Base-by-base conservation (phyloP, 2,888 invertebrate species). In the Brachyptera risi region DNA sequence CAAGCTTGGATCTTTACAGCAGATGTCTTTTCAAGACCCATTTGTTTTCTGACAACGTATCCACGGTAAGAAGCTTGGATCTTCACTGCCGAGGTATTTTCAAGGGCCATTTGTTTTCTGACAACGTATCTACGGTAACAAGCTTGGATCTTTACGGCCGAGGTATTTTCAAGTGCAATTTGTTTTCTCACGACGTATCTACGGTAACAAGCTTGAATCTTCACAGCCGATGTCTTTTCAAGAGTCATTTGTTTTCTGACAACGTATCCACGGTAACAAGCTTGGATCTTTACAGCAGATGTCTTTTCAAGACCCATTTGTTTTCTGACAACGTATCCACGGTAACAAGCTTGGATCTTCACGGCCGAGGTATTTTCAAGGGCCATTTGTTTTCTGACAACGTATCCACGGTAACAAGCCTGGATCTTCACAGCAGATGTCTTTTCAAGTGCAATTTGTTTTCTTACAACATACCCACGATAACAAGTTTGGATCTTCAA, bases 21-120 rank as follows among this genome's bases (percentile, higher is more conserved):
- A 65, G 13, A 0, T n/a, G 7, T 60, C 61, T 67, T 67, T 68
- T 68, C 50, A 63, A 62, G 7, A 37, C 56, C 24, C 64, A 65
- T 5, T 31, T 31, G 7, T 31, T 31, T 11, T 31, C 31, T 31
- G 31, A 11, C 31, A 7, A 7, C 11, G 31, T 31, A 63, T 3
- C 23, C 56, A 11, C 15, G 15, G n/a, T 13, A 3, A 1, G 11
- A 9, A 27, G 24, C 60, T 44, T 60, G 56, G 26, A 31, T 56
- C 49, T 11, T 15, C 13, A 13, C 54, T 23, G 57, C 38, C 15
- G 49, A 35, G 17, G 1, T 15, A 19, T 44, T 21, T 24, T 68
- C 50, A 63, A 62, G 7, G 37, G 56, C 24, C 64, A 65, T 7
- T 31, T 31, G 7, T 7, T 31, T 31, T 5, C 31, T 5, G 31